Evolutionary conservation across 2,797 vertebrate species (phyloP), one percentile per base, ranked within the genome.

Genomic region (Syndactyla subalaris): DNA sequence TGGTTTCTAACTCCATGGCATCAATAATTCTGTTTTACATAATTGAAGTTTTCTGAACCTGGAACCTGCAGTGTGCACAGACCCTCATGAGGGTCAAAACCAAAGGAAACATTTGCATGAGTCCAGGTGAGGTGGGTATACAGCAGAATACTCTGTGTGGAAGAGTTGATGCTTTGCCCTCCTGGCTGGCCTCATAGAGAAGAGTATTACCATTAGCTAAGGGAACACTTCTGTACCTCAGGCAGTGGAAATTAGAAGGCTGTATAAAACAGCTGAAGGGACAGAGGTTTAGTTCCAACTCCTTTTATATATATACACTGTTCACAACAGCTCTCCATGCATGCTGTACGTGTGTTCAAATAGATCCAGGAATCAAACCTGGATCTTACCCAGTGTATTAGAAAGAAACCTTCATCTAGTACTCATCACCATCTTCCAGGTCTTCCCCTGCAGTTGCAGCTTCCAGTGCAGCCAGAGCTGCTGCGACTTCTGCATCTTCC

Each of bases 391-490:
- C 75, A 77, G 45, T 70, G 51, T 92, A 41, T 81, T 49, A 65
- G 34, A 85, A 90, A 59, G 16, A 89, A 67, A 49, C 27, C 32
- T 66, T 79, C 11, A 26, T 45, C 62, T 97, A 95, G 52, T 96
- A 92, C 12, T 96, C 58, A 0, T 96, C 26, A 0, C 86, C 95
- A 21, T 97, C 96, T 15, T 99, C 99, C 7, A 77, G 88, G 8
- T 99, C 99, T 97, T 99, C 99, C 30, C 99, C 99, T 2, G 99
- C 99, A 1, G 99, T 99, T 49, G 99, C 99, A 16, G 99, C 99
- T 91, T 99, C 99, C 61, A 99, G 82, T 6, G 99, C 99, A 2
- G 99, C 99, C 1, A 99, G 98, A 30, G 99, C 99, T 96, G 99
- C 99, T 0, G 99, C 99, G 82, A 99, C 98, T 84, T 99, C 99